Base-by-base conservation (phyloP, 2,888 invertebrate genomes). In the Ophioninae sp. region DNA sequence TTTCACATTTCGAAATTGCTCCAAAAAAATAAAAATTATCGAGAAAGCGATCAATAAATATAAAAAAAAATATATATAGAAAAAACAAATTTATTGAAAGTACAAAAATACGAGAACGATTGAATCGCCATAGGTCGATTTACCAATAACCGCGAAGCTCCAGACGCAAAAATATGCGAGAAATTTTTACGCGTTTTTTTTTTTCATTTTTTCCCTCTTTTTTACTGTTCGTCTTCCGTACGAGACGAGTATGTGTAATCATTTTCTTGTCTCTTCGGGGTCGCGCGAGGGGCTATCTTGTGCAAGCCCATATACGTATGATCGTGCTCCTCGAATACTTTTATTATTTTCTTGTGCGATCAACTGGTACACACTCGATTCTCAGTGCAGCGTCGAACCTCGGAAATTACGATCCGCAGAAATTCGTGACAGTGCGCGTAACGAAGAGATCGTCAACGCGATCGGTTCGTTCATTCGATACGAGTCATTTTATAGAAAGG, bases 271-370 rank as follows among this genome's bases (percentile, higher is more conserved):
- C 79, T 67, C 67, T 59, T 61, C 50, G 69, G 41, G 84, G 81
- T 81, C 74, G 70, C 74, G 70, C 61, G 20, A 62, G 77, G 78
- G 81, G 81, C 78, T 81, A 84, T 84, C 84, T 17, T 10, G 21
- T 23, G 6, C 64, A 74, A 41, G 13, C 23, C 57, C 62, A 64
- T 20, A 10, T 72, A 39, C 50, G 30, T 59, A 59, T 2, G 59
- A 8, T 59, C 59, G 7, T 13, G 10, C 10, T 17, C 59, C 21
- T 59, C 59, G 21, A 21, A 21, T 59, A 21, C 20, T 59, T 21
- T 20, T 59, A 21, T 59, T 59, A 21, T 21, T 21, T 59, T 59
- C 50, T 50, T 17, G 50, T 17, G 3, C 50, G 13, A 50, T 50
- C 50, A 50, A 50, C 50, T 59, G 8, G 21, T 59, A 21, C 21